Evolutionary conservation across 2,113 vertebrate genomes (phyloP).

Genomic region (Macroglossus sobrinus): DNA sequence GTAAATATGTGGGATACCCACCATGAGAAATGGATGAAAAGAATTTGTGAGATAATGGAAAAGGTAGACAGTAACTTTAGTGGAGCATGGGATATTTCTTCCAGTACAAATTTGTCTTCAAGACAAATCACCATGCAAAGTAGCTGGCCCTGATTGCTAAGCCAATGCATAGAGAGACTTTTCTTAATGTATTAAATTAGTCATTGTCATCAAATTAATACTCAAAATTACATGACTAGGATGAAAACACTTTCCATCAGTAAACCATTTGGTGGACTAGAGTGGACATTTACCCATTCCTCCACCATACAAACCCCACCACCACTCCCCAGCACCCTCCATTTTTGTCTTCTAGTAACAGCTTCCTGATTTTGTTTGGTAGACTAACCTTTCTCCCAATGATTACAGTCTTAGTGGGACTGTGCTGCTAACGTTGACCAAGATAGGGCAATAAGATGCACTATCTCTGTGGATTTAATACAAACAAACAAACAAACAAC

Average conservation of each 20-base stretch:
- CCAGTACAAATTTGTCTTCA: background rate
- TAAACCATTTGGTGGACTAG: background rate
- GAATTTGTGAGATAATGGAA: background rate
- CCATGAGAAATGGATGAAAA: background rate
- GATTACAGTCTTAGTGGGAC: background rate
- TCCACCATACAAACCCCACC: background rate
- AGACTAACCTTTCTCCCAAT: background rate
- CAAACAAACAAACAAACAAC: background rate
- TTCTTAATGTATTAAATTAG: background rate
- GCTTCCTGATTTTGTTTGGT: background rate
- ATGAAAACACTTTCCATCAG: background rate
- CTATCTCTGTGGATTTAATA: background rate
- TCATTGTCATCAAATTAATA: background rate
- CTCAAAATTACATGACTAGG: background rate
- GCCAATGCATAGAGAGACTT: background rate
- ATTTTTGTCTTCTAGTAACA: background rate
- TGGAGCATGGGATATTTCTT: too few relatives aligned
- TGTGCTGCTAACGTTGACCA: background rate
- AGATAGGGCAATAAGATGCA: background rate
- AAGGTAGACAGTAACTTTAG: background rate
- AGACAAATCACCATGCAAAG: background rate
- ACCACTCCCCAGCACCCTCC: background rate
- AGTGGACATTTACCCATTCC: too few relatives aligned
- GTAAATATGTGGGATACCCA: background rate
- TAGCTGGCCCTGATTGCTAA: background rate